Percentiles rank a stretch among this genome's conserved stretches.
Conservation (phyloP, 2,888 invertebrate species). For the Pyrgus malvae region DNA sequence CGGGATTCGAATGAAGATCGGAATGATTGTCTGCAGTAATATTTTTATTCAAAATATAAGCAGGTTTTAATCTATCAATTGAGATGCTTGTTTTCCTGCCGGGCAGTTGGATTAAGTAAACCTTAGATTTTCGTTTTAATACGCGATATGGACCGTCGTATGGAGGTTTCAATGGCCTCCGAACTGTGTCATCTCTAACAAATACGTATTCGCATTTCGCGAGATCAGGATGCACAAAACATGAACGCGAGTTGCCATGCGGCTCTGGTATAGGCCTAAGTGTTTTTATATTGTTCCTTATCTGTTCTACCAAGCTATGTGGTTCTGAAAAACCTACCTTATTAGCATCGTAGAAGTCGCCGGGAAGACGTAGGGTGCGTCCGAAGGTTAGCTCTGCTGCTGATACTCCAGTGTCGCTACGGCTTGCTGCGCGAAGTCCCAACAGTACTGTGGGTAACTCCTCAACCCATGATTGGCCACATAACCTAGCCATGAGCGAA, state of each 20-base stretch:
- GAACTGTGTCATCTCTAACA: conserved; percentile 1
- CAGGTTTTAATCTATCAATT: conserved; percentile 23
- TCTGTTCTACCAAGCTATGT: conserved; percentile 4
- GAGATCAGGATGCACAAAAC: conserved; percentile 13
- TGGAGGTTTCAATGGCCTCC: conserved; percentile 5
- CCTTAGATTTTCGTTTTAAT: not conserved
- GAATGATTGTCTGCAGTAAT: not conserved
- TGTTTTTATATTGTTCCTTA: not conserved
- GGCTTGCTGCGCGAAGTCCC: not conserved
- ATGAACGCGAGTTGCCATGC: not conserved
- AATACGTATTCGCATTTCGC: not conserved
- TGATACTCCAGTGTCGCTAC: not conserved
- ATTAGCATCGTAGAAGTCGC: conserved; percentile 5
- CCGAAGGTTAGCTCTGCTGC: not conserved
- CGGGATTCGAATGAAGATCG: too few relatives aligned
- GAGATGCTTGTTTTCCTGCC: conserved; percentile 1
- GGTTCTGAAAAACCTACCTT: not conserved
- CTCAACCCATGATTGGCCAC: too few relatives aligned
- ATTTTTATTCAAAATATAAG: conserved; percentile 2
- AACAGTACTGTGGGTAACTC: too few relatives aligned
- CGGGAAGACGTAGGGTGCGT: not conserved
- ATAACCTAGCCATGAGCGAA: too few relatives aligned
- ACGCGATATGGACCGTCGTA: conserved; percentile 17
- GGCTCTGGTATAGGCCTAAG: not conserved
- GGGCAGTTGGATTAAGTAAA: not conserved